phyloP scores from a whole-genome alignment of 1,140 invertebrate genomes.

The Temnothorax curvispinosus region DNA sequence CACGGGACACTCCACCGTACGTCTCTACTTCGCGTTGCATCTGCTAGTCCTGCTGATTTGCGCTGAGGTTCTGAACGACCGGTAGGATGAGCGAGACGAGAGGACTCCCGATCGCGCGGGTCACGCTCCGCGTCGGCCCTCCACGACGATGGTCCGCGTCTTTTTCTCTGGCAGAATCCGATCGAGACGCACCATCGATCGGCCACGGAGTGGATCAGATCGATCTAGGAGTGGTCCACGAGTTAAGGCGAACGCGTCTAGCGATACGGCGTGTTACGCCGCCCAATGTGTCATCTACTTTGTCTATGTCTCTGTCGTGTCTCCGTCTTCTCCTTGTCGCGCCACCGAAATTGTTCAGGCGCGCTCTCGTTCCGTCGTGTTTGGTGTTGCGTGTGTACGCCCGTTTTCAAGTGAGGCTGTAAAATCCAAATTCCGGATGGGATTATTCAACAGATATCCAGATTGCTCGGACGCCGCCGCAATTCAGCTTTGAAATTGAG shows the following conservation, averaged over 20 bases:
- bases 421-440: constrained; percentile 5
- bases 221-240: constrained; percentile 22
- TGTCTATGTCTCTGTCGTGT: constrained; percentile 70
- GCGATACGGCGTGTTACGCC: constrained; percentile 34
- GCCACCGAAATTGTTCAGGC: constrained; percentile 40
- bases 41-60: constrained; percentile 64
- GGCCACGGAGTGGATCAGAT: constrained; percentile 2
- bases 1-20: constrained; percentile 68
- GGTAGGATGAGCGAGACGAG: constrained; percentile 72
- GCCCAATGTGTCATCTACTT: constrained; percentile 54
- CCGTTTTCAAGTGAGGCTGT: constrained; percentile 13
- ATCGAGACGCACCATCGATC: constrained; percentile 31
- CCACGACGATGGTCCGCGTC: constrained; percentile 3
- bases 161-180: constrained; percentile 7
- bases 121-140: constrained; percentile 13
- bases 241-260: constrained; percentile 41
- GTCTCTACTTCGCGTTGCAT: constrained; percentile 65
- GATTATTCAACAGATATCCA: not conserved
- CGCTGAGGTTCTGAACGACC: constrained; percentile 67
- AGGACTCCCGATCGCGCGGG: not conserved
- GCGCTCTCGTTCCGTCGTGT: constrained; percentile 52
- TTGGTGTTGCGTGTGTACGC: constrained; percentile 35
- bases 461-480: not conserved
- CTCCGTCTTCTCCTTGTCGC: constrained; percentile 67
- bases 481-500: constrained; percentile 13